Percentiles rank a stretch among this genome's conserved stretches.
Conservation (phyloP, 2,113 vertebrate species). For the Nesogale talazaci region DNA sequence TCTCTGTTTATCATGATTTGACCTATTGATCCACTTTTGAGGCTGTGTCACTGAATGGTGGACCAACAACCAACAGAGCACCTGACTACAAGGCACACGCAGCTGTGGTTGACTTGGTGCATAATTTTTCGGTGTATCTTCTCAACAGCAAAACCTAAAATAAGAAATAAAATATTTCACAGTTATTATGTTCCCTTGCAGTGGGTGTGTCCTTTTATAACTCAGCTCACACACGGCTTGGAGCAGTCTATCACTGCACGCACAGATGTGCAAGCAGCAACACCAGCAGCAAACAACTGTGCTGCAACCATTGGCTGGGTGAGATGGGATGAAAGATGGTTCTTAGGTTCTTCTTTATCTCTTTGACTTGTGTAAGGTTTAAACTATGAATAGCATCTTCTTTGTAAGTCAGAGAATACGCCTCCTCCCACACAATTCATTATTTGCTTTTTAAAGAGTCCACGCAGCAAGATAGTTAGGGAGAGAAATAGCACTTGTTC, state of each 20-base stretch:
- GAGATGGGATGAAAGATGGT: background rate
- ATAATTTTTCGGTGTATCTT: background rate
- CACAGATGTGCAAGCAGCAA: too few species aligned
- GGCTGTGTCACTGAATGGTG: too few species aligned
- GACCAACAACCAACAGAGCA: too few species aligned
- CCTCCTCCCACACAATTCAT: background rate
- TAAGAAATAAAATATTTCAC: background rate
- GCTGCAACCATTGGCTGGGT: background rate
- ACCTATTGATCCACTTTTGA: too few species aligned
- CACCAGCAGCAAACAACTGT: background rate
- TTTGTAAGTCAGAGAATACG: constrained; percentile 23
- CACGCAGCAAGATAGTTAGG: background rate
- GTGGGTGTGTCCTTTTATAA: background rate
- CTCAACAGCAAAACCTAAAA: background rate
- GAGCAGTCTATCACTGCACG: background rate
- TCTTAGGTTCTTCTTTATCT: constrained; percentile 43
- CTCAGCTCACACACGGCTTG: background rate
- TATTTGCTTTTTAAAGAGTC: constrained; percentile 14
- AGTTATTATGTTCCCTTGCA: background rate
- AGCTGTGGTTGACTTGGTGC: background rate
- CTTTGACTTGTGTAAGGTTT: constrained; percentile 23
- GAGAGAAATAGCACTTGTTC: background rate
- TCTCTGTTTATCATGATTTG: too few species aligned
- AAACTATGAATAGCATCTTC: background rate
- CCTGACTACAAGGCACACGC: too few species aligned